Conservation (phyloP, 2,888 invertebrate genomes). For the Cabera pusaria region DNA sequence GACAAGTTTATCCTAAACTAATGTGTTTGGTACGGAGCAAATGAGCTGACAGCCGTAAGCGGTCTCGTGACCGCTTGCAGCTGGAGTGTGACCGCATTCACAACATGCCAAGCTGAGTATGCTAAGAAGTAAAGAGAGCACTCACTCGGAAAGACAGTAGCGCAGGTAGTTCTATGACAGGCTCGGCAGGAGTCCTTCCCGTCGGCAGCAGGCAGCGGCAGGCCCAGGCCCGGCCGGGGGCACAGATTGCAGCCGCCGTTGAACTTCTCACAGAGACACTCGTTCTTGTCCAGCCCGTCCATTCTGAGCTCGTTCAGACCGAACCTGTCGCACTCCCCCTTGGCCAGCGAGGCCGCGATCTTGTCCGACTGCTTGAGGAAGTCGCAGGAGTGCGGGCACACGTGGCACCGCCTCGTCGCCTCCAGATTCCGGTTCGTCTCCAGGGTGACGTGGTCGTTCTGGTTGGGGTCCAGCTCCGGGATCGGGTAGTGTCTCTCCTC, state of each 20-base stretch:
- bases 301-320: conserved; percentile 71
- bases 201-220: conserved; percentile 49
- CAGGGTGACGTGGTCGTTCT: conserved; percentile 54
- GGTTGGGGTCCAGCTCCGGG: conserved; percentile 53
- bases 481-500: conserved; percentile 46
- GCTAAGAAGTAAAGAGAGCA: no score
- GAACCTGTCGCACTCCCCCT: conserved; percentile 58
- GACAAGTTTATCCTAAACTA: no score
- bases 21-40: no score
- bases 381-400: conserved; percentile 62
- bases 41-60: no score
- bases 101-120: no score
- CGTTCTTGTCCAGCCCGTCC: conserved; percentile 60
- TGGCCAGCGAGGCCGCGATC: conserved; percentile 59
- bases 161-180: conserved; percentile 55
- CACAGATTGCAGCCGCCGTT: conserved; percentile 76
- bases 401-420: conserved; percentile 47
- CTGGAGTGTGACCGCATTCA: no score
- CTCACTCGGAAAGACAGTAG: conserved; percentile 61
- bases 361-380: conserved; percentile 53
- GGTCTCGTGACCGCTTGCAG: no score
- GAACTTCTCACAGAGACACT: conserved; percentile 72
- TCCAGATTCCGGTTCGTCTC: conserved; percentile 60
- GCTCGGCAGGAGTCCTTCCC: conserved; percentile 57
- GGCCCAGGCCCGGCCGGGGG: conserved; percentile 55